Evolutionary conservation across 2,888 invertebrate species (phyloP).

Genomic region (Drosophila affinis): DNA sequence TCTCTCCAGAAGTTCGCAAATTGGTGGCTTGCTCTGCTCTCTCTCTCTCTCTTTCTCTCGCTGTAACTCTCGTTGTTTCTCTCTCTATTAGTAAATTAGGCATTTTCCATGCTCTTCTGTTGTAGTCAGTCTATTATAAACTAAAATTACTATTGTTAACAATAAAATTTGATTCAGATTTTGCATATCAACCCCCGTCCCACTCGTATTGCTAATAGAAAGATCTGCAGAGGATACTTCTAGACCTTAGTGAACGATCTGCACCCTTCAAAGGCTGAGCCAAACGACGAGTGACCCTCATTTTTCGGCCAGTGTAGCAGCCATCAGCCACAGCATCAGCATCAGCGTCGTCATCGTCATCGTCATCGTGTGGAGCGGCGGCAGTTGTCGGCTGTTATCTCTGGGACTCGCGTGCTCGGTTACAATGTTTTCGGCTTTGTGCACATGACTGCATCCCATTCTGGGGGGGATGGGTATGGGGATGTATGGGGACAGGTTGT

Average conservation of each 20-base stretch:
- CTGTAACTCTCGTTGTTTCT: background rate
- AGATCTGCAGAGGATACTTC: background rate
- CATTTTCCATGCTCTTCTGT: background rate
- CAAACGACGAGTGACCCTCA: too few relatives aligned
- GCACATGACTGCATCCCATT: constrained; percentile 74
- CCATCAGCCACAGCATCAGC: constrained; percentile 36
- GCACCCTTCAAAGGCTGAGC: too few relatives aligned
- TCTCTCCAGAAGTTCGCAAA: too few relatives aligned
- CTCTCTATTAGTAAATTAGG: background rate
- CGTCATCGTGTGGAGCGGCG: constrained; percentile 15
- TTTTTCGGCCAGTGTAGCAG: constrained; percentile 44
- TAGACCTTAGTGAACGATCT: background rate
- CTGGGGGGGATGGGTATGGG: constrained; percentile 12
- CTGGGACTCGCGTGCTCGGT: constrained; percentile 57
- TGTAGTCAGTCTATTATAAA: background rate
- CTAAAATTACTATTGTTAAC: too few relatives aligned
- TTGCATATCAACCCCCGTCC: background rate
- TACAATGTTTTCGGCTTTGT: constrained; percentile 67
- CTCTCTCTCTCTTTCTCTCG: background rate
- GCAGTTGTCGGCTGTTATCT: constrained; percentile 60
- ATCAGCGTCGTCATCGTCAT: constrained; percentile 3
- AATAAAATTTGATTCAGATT: background rate
- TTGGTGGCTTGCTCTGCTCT: too few relatives aligned
- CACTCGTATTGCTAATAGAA: too few relatives aligned
- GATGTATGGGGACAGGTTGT: constrained; percentile 16